Base-by-base conservation (phyloP, 2,888 invertebrate species). In the Himalopsyche tibetana region DNA sequence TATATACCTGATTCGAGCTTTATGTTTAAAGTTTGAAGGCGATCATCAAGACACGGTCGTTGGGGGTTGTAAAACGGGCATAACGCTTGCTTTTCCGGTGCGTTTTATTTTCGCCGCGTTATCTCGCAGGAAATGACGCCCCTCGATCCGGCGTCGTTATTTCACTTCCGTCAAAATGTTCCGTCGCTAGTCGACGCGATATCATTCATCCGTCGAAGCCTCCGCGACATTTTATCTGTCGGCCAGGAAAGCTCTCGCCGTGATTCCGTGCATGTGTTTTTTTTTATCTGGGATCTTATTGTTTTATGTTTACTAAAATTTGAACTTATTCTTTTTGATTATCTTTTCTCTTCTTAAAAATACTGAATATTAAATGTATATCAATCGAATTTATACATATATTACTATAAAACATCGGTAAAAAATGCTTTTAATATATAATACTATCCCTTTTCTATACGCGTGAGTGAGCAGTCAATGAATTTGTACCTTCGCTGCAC, bases 71-170 rank as follows among this genome's bases (percentile, higher is more conserved):
- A 63, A 63, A 63, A 63, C 63, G 63, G 63, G 63, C 63, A 63
- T 63, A 63, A 63, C 63, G 63, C 63, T 63, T 63, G 63, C 63
- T 28, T 63, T 63, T 63, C 63, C 63, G 63, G 19, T 63, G 63
- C 63, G 63, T 63, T 63, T 63, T 63, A 63, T 63, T 63, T 63
- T 63, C 63, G 63, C 63, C n/a, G 63, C 63, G 63, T 63, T 63
- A 63, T 63, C 63, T 63, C 28, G 63, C 63, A 11, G 63, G 63
- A 63, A 19, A 63, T 19, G 63, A 63, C 63, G 63, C 63, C 63
- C 63, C 63, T 63, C 63, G 63, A 63, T 63, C 63, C 63, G 63
- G 63, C 63, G 63, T 63, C 63, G 63, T 63, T 63, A 63, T 63
- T 63, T 63, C 63, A 63, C 63, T 63, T 63, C 63, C 63, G 63